phyloP scores from a whole-genome alignment of 2,888 invertebrate species.

The Mesopsocus fuscifrons region DNA sequence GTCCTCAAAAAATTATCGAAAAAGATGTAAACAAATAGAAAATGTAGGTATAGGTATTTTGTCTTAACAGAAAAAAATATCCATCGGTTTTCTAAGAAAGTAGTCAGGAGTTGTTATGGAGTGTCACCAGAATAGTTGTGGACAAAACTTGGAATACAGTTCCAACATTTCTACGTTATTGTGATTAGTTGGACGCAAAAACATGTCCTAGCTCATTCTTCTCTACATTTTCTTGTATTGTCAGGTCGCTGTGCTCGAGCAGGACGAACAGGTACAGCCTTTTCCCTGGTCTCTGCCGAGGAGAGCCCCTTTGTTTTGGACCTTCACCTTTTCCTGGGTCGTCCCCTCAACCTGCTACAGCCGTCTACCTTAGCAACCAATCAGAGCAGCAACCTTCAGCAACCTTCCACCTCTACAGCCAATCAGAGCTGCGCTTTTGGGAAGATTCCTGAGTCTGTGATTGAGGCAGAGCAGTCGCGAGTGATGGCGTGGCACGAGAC shows the following conservation, averaged over 20 bases:
- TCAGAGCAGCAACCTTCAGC: conserved; percentile 17
- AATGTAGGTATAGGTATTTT: no score
- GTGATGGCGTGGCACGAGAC: conserved; percentile 54
- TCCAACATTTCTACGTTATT: no score
- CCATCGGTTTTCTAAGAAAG: not conserved
- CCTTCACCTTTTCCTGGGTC: conserved; percentile 80
- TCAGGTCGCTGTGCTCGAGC: conserved; percentile 85
- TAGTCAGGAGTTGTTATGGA: no score
- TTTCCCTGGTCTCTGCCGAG: conserved; percentile 74
- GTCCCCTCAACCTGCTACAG: conserved; percentile 38
- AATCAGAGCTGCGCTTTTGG: conserved; percentile 49
- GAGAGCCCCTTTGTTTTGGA: conserved; percentile 89
- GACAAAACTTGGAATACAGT: no score
- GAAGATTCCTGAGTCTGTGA: conserved; percentile 52
- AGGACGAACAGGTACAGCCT: conserved; percentile 79
- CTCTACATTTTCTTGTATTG: conserved; percentile 10
- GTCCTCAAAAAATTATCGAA: no score
- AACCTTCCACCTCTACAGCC: no score
- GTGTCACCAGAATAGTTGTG: no score
- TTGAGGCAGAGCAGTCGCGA: conserved; percentile 69
- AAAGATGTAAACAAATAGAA: no score
- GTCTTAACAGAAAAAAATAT: conserved; percentile 4
- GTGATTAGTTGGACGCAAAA: no score
- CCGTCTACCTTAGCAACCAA: no score
- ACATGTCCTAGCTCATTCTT: no score